Base-by-base conservation (phyloP, 53 echinoderm and acorn worm species). In the Paracentrotus lividus region DNA sequence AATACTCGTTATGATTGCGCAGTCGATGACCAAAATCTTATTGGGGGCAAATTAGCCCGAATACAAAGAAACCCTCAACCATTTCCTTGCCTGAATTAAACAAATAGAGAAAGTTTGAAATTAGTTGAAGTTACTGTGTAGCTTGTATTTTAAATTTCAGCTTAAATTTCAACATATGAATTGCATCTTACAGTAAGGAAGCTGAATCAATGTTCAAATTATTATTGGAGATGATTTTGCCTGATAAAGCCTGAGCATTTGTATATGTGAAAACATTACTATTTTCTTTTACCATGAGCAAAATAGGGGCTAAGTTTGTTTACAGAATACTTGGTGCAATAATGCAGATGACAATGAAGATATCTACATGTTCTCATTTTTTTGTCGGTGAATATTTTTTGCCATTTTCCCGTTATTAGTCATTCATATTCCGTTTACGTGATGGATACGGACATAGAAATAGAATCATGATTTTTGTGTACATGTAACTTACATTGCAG, bases 251-350 rank as follows among this genome's bases (percentile, higher is more conserved):
- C n/a, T 64, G 1, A 64, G 64, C 64, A 9, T 64, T n/a, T n/a
- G n/a, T n/a, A n/a, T n/a, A n/a, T n/a, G 64, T 64, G 64, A 36
- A 72, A 38, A 72, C 4, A 21, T 38, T 36, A 38, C 40, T 36
- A 40, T 40, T 67, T 67, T 14, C 66, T 6, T 32, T 40, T 38
- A 5, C 5, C 0, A 15, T 18, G 36, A 18, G 72, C 18, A 14
- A 5, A 21, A 4, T 8, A 36, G 14, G 40, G 38, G 34, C 29
- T 18, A 36, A 36, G 13, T 36, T 69, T 36, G 0, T 69, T 69
- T 69, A 45, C 81, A 33, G 49, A 81, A 47, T 81, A 45, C 49
- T 47, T 81, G 81, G 81, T 81, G 81, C 81, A 81, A 81, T 81
- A 81, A 81, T 47, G 81, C 81, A 47, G 24, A 27, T 81, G 81